Base-by-base conservation (phyloP, 2,113 vertebrate species). In the Emydura subglobosa region DNA sequence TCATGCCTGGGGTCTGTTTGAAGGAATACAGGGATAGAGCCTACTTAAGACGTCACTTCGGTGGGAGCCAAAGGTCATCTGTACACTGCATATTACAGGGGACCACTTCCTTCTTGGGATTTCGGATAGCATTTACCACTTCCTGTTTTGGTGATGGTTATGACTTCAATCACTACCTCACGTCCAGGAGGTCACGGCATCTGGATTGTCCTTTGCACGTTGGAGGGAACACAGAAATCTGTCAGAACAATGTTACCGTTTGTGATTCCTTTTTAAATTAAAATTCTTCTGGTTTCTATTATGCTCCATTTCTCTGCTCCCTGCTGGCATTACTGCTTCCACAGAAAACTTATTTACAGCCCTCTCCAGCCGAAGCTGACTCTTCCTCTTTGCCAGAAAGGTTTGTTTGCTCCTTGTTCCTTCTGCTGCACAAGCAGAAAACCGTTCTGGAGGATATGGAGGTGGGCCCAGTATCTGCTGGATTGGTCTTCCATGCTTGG, bases 251-350 rank as follows among this genome's bases (percentile, higher is more conserved):
- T 87, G 81, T 42, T 10, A 47, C 25, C 10, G 16, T 44, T 82
- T 44, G 54, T 57, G 81, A 81, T 74, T 85, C 72, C 3, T 91
- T 95, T 95, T 88, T 68, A 85, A 93, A 97, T 97, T 96, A 97
- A 97, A 97, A 84, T 65, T 85, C 4, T 91, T 83, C 82, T 83
- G 84, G 74, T 97, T 97, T 93, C 55, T 53, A 42, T 5, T 92
- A 81, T 92, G 86, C 55, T 34, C 44, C 34, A 51, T 90, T 91
- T 95, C 74, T 91, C 7, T 90, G 22, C 9, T 92, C 22, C 10
- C 1, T 79, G 44, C 54, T 42, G 27, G 7, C n/a, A 78, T 84
- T 22, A 13, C 5, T 1, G 0, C 39, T 86, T 74, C 25, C 88
- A 31, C 94, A 59, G 50, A 87, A 86, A 57, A 76, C 3, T 10